Evolutionary conservation across 2,888 invertebrate species (phyloP), one percentile per base, ranked within the genome.

Genomic region (Synanthedon vespiformis): DNA sequence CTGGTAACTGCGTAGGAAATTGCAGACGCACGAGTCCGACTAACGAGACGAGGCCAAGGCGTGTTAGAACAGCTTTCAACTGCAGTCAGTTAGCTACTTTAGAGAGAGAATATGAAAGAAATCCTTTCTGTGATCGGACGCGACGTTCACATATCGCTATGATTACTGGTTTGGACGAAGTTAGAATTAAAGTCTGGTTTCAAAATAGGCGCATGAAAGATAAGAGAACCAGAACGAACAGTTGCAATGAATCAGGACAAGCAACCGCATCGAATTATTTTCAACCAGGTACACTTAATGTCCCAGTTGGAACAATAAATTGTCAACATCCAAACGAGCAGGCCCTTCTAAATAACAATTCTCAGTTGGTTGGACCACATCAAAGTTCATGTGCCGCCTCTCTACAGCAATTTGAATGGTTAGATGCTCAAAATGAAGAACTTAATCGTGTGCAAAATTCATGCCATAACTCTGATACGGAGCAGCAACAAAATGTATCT

Each of bases 181-280:
- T 11, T 14, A 40, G 18, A 1, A 49, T 52, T 8, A 54, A 51
- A 18, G 48, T 54, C 1, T 54, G 54, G 54, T 54, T 50, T 14
- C 52, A 54, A 40, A 52, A 52, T 13, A 50, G 52, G 10, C 40
- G 53, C n/a, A 55, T 53, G 53, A 53, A 53, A 18, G 52, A 53
- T 5, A 52, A 55, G 51, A 56, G 40, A 49, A 40, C 18, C 5
- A 54, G 40, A 40, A 44, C 18, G 40, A 40, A 54, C 50, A 40
- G 44, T 5, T 13, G 11, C 6, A 13, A 44, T 44, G 5, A 6
- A 5, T 22, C 34, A 10, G 10, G 34, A 34, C 34, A 6, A 11
- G 1, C 44, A 13, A 8, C 4, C 14, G 13, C n/a, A 13, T 2
- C 44, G n/a, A 44, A 44, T 44, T 44, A 6, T 6, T 14, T 44